Conservation (phyloP, 2,797 vertebrate genomes). For the Neopelma chrysocephalum region DNA sequence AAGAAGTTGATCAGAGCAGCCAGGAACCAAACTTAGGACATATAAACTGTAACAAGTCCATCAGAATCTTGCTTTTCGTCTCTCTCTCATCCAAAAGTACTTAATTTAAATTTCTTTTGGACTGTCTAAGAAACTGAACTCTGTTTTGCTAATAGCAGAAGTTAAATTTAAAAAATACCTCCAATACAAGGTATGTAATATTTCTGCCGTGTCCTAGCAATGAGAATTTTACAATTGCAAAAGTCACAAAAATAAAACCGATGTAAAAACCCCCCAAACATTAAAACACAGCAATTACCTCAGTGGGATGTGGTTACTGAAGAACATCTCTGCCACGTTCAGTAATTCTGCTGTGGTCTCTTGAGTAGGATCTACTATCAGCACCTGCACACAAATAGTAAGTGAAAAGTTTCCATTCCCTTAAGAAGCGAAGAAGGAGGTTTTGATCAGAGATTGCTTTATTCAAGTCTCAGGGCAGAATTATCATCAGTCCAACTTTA, state of each 20-base stretch:
- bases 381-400: slow-evolving; percentile 79
- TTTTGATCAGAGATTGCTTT: not conserved
- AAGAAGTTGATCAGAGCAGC: not conserved
- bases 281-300: slow-evolving; percentile 76
- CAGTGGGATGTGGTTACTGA: slow-evolving; percentile 94
- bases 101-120: not conserved
- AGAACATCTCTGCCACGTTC: slow-evolving; percentile 96
- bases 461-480: not conserved
- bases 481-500: not conserved
- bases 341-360: slow-evolving; percentile 87
- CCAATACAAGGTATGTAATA: accelerated
- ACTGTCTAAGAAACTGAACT: not conserved
- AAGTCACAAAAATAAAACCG: not conserved
- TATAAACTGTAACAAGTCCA: not conserved
- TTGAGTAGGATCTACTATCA: slow-evolving; percentile 90
- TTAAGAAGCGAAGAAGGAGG: not conserved
- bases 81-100: not conserved
- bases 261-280: not conserved
- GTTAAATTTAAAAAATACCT: not conserved
- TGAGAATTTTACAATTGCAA: not conserved
- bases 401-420: not conserved
- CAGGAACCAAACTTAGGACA: not conserved
- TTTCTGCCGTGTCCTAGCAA: not conserved
- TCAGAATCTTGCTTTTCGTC: not conserved
- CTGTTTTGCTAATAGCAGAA: not conserved